Evolutionary conservation across 2,113 vertebrate species (phyloP), one percentile per base, ranked within the genome.

Genomic region (Gnathonemus longibarbis): DNA sequence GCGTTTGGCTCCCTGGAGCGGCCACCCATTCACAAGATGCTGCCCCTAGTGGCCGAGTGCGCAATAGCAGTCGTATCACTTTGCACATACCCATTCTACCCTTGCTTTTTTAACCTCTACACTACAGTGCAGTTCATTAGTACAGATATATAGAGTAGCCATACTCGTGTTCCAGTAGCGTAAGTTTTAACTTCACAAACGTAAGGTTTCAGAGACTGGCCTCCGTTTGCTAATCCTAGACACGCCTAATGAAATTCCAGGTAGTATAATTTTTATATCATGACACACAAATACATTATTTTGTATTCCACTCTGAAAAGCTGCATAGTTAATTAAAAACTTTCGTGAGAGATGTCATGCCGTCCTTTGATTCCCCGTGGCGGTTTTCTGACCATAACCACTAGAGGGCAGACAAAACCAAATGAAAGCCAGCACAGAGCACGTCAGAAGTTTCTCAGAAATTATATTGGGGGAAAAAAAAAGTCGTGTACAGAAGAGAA

Each of bases 381-480:
- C 19, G 21, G 83, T 84, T 48, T 84, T 46, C 35, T 46, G 46
- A 46, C 42, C 39, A 45, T 42, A 13, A 48, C 83, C 83, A 84
- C 83, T 84, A 84, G 83, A 84, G 83, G 83, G 83, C 83, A 84
- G 39, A 48, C n/a, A 85, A 84, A 90, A 77, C 35, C 70, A 90
- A 56, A 53, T 90, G 58, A 74, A 84, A 45, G 58, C 84, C 52
- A 48, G 31, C 66, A 19, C 35, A 50, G 58, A 56, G 15, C 2
- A 50, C 5, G 35, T n/a, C 39, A 42, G 15, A 70, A 24, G 88
- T 91, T 62, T 90, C 10, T 58, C 90, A 92, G 49, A 39, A 70
- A 35, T 94, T 97, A 97, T 97, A 97, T 97, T 97, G 95, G 45
- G 95, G 6, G 6, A 2, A n/a, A 62, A 95, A 96, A 97, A 70